Evolutionary conservation across 2,113 vertebrate species (phyloP), one percentile per base, ranked within the genome.

Genomic region (Labeo catla): DNA sequence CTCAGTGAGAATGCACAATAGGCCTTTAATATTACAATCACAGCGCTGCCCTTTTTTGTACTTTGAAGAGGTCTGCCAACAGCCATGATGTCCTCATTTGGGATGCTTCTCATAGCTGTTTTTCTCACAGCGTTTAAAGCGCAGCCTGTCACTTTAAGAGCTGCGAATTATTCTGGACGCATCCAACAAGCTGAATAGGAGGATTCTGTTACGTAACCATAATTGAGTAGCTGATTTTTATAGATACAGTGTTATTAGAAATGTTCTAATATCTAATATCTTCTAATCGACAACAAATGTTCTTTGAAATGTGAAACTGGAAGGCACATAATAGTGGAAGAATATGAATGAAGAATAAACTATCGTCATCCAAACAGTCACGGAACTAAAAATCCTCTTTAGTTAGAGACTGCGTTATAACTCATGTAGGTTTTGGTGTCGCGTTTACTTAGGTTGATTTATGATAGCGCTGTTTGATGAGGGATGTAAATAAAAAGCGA

Each of bases 121-220:
- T 49, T 28, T 12, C 2, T 4, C 8, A 8, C 59, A 81, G 23
- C 12, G 47, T 87, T 76, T 52, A 6, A 63, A 57, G 21, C 1
- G n/a, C 36, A 11, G 72, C 66, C 81, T 86, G 83, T n/a, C 86
- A 43, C 87, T 88, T 89, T 88, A 89, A 87, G 86, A 84, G 78
- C 78, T 15, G 47, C 54, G 19, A 47, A 10, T 47, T 52, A 63
- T 57, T 72, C 19, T n/a, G 16, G 16, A 50, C 57, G 47, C 59
- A 83, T 61, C 80, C 34, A n/a, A 54, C 11, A 39, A 83, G 34
- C 54, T 57, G 65, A 15, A 63, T 15, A 74, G 43, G 13, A 34
- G 1, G 50, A 23, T 73, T 54, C n/a, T n/a, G 28, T 61, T 70
- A 45, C 63, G 63, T 63, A 47, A 68, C n/a, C 49, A 13, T 43